Percentiles rank a stretch among this genome's conserved stretches.
These are phyloP conservation scores for Spilosoma lubricipeda DNA, from an alignment of 2,888 invertebrate genomes.

Conservation along the genomic window DNA sequence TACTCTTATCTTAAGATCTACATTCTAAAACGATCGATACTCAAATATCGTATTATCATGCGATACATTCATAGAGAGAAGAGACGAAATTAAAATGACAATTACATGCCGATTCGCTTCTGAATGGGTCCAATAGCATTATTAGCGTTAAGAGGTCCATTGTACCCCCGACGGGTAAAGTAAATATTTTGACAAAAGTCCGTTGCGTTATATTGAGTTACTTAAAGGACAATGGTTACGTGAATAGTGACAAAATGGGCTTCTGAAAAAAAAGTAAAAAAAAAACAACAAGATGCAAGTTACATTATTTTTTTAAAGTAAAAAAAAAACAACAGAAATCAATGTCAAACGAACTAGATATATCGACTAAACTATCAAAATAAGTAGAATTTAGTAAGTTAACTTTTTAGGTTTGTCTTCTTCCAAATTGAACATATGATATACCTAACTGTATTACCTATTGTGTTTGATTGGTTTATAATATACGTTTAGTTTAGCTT, in stretches of 20 bases:
- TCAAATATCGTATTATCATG: constrained; percentile 69
- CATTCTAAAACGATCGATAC: constrained; percentile 65
- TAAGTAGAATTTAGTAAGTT: neutral
- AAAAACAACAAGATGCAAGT: constrained; percentile 32
- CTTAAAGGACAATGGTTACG: constrained; percentile 74
- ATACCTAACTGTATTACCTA: no score
- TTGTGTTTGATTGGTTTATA: neutral
- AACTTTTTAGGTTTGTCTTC: no score
- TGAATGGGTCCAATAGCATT: constrained; percentile 75
- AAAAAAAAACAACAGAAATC: neutral
- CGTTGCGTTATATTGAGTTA: constrained; percentile 81
- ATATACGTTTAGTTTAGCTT: neutral
- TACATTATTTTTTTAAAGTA: constrained; percentile 30
- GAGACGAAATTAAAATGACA: constrained; percentile 79
- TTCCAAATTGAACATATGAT: no score
- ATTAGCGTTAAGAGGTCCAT: constrained; percentile 77
- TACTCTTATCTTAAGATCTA: constrained; percentile 76
- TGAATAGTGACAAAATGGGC: constrained; percentile 62
- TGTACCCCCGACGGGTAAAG: constrained; percentile 73
- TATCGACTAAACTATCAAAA: neutral
- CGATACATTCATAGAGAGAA: constrained; percentile 62
- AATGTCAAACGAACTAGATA: neutral
- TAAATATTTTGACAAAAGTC: constrained; percentile 85
- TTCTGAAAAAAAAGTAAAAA: constrained; percentile 57
- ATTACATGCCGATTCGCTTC: constrained; percentile 66